Base-by-base conservation (phyloP, 2,797 vertebrate species). In the Karalla daura region DNA sequence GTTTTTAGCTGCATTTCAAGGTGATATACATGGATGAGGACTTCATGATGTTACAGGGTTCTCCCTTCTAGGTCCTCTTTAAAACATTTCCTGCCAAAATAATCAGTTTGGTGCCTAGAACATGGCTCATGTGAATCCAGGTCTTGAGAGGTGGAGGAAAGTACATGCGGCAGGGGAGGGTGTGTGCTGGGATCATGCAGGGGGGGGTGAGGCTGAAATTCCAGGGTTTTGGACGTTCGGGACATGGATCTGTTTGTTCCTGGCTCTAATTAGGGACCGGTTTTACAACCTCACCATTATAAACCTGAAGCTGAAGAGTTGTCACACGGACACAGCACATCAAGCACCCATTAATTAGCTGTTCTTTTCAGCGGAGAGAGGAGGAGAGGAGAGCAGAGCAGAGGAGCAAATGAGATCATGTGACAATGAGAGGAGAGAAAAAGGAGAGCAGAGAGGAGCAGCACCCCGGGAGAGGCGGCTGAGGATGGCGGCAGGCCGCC, bases 161-260 rank as follows among this genome's bases (percentile, higher is more conserved):
- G 61, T 11, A 24, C 37, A 76, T 15, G 51, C 32, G 50, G 45
- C 20, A 30, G 41, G 14, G 17, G 30, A 40, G 25, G 43, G 46
- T 52, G 74, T 62, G 64, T 30, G 28, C 28, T 30, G 2, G 10
- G 28, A 39, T 66, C 58, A 73, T 53, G 47, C 63, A 45, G 51
- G 44, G 53, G 27, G 51, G 44, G 53, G 27, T 55, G 55, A 80
- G 20, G 51, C 58, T 44, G 47, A 35, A 15, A 15, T 37, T 49
- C 33, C 5, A 71, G 21, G 15, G 17, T 37, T 49, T 30, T 5
- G 70, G 21, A 53, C 54, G 68, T 45, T 44, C 66, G 70, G 14
- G 40, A 52, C n/a, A 45, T 28, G 24, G 41, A 66, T 45, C 35
- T 7, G 44, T 40, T 6, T 24, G 11, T 46, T 25, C 15, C 13